phyloP scores from a whole-genome alignment of 23 tunicate genomes.

The Aplidium turbinatum region DNA sequence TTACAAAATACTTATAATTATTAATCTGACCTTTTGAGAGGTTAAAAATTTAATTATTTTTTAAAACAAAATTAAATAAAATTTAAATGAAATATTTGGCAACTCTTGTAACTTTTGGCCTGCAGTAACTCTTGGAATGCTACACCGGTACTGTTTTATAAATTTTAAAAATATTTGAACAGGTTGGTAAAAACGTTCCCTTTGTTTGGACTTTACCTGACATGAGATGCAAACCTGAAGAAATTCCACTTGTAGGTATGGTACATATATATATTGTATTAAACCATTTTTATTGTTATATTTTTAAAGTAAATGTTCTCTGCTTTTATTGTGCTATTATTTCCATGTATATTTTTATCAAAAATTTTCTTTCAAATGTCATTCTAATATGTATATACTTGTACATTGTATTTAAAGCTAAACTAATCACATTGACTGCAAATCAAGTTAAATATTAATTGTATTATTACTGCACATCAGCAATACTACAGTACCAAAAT shows the following conservation, averaged over 20 bases:
- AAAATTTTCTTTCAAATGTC: background rate
- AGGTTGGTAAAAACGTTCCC: slow-evolving; percentile 33
- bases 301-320: background rate
- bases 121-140: too few species aligned
- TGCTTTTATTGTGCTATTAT: background rate
- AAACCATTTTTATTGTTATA: background rate
- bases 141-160: too few species aligned
- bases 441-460: background rate
- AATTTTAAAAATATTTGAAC: background rate
- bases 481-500: background rate
- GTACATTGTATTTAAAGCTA: background rate
- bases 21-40: too few species aligned
- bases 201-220: slow-evolving; percentile 46
- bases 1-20: too few species aligned
- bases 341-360: background rate
- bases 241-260: slow-evolving; percentile 52
- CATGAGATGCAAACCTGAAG: slow-evolving; percentile 22
- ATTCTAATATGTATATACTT: background rate
- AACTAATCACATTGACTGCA: background rate
- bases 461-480: background rate
- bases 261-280: background rate
- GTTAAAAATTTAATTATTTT: too few species aligned
- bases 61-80: too few species aligned
- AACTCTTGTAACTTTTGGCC: too few species aligned
- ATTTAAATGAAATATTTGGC: too few species aligned